Percentiles rank a stretch among this genome's conserved stretches.
These are phyloP conservation scores for Antheraea pernyi DNA, from an alignment of 1,140 invertebrate species.

Conservation along the genomic window DNA sequence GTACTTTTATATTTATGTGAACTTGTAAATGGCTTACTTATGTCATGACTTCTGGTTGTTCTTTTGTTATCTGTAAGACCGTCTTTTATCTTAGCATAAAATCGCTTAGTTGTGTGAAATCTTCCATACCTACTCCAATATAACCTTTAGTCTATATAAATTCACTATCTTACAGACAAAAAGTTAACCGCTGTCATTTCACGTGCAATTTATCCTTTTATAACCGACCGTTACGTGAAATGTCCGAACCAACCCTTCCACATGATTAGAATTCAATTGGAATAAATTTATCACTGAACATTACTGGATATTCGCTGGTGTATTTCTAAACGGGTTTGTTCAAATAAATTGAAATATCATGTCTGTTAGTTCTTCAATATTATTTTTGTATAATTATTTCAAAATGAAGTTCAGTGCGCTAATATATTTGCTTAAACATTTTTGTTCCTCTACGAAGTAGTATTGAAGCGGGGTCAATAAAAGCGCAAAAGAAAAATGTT, in stretches of 20 bases:
- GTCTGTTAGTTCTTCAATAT: background rate
- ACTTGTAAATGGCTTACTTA: too few species aligned
- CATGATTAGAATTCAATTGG: constrained; percentile 15
- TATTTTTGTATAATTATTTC: background rate
- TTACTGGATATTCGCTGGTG: background rate
- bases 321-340: background rate
- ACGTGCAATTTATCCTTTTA: constrained; percentile 2
- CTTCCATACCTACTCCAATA: background rate
- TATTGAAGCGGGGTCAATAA: too few species aligned
- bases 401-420: too few species aligned
- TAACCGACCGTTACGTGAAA: background rate
- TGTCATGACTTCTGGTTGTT: too few species aligned
- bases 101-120: too few species aligned
- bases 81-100: too few species aligned
- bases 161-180: background rate
- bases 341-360: background rate
- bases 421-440: too few species aligned
- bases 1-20: too few species aligned
- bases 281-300: constrained; percentile 1
- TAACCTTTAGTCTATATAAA: background rate
- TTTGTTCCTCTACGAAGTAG: too few species aligned
- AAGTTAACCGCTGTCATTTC: background rate
- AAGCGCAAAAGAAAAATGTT: too few species aligned
- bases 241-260: constrained; percentile 4
- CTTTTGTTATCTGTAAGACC: too few species aligned